Base-by-base conservation (phyloP, 2,113 vertebrate genomes). In the Ranitomeya variabilis region DNA sequence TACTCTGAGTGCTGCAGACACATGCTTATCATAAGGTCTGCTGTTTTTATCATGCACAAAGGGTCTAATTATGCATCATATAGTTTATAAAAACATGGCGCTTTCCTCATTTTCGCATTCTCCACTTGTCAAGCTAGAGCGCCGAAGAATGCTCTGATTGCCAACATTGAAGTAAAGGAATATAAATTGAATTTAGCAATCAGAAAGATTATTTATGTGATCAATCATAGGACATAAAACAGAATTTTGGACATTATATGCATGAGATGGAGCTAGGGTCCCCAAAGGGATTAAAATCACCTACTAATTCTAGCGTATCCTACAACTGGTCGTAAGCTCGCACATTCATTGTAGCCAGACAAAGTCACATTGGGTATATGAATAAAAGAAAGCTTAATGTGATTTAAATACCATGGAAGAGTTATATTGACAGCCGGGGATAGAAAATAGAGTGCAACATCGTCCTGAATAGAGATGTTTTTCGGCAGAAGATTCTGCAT, bases 351-450 rank as follows among this genome's bases (percentile, higher is more conserved):
- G 94, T 95, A 95, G 94, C 94, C 94, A 94, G 95, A 95, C 94
- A 93, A 93, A 95, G 90, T 95, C 96, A 93, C 95, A 95, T 93
- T 96, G 96, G 93, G 73, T 86, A 91, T 91, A 95, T 96, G 94
- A 97, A 97, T 96, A 95, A 96, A 95, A 93, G 94, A 92, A 94
- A 92, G 94, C 94, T 96, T 98, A 98, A 97, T 97, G 97, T 96
- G 97, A 98, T 98, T 97, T 96, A 96, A 97, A 95, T 96, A 97
- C 96, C 95, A 91, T 98, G 97, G 97, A 96, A 93, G 94, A 95
- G 94, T 87, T 93, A 91, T 93, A 92, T 95, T 91, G 93, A 89
- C 94, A 95, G 94, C 91, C 94, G 93, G 93, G 37, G 93, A 91
- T 94, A 90, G 91, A 86, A 91, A 74, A 94, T 57, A 31, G 89